Percentiles rank a stretch among this genome's conserved stretches.
Conservation (phyloP, 2,113 vertebrate genomes). For the Dipodomys stephensi region DNA sequence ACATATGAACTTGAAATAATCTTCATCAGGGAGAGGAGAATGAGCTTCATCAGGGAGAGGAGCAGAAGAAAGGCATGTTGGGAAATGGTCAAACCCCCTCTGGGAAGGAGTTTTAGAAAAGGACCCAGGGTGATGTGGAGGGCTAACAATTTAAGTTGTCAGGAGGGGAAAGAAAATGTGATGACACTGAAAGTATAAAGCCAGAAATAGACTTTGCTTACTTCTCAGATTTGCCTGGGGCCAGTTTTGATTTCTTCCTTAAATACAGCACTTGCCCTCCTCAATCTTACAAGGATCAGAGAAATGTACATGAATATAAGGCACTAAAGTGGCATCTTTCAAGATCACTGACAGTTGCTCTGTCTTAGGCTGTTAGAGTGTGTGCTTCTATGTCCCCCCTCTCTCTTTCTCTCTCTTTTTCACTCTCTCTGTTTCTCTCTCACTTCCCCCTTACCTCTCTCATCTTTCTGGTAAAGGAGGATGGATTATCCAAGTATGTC, state of each 20-base stretch:
- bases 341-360: conserved; percentile 31
- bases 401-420: background rate
- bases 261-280: background rate
- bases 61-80: background rate
- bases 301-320: conserved; percentile 11
- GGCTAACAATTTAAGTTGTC: background rate
- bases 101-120: background rate
- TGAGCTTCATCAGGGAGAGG: background rate
- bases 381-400: background rate
- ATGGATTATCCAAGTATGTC: conserved; percentile 6
- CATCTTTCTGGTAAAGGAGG: background rate
- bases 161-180: background rate
- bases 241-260: conserved; percentile 29
- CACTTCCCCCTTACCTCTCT: background rate
- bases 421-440: background rate
- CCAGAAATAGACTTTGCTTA: conserved; percentile 59
- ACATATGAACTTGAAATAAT: too few species aligned
- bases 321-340: background rate
- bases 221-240: conserved; percentile 4
- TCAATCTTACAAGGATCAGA: conserved; percentile 26
- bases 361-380: background rate
- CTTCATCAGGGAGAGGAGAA: background rate
- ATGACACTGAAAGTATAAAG: background rate
- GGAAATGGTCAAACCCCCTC: background rate
- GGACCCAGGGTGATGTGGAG: background rate